A percentile compares a stretch with the other conserved stretches of the same genome.
Evolutionary conservation across 2,797 vertebrate species (phyloP).

Genomic region (Typhlichthys eigenmanni): DNA sequence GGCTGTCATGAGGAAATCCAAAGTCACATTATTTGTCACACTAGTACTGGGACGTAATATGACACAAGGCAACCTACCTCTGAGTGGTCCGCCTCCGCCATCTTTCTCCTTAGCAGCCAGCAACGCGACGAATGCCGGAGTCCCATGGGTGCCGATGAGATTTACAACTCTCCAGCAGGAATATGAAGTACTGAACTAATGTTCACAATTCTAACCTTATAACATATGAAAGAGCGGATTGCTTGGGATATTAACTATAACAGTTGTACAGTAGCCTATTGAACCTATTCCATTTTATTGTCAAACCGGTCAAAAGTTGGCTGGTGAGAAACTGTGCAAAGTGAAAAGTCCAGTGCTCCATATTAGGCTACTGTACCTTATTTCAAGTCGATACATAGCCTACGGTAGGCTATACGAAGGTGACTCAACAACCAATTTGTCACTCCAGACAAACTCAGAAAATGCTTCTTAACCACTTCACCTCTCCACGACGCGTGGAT

Average conservation of each 20-base stretch:
- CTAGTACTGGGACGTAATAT: conserved; percentile 31
- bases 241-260: background rate
- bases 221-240: too few relatives aligned
- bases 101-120: conserved; percentile 97
- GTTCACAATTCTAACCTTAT: background rate
- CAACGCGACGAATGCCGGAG: conserved; percentile 98
- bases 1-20: background rate
- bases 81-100: conserved; percentile 94
- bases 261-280: conserved; percentile 1
- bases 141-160: conserved; percentile 92
- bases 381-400: too few relatives aligned
- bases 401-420: too few relatives aligned
- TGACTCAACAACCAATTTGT: too few relatives aligned
- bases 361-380: conserved; percentile 1
- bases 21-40: conserved; percentile 10
- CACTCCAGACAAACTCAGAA: background rate
- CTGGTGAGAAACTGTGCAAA: conserved; percentile 2
- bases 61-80: conserved; percentile 85
- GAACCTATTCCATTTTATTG: conserved; percentile 12
- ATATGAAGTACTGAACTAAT: background rate
- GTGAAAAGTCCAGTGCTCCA: conserved; percentile 45
- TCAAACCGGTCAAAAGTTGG: conserved; percentile 44
- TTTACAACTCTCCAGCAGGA: conserved; percentile 56
- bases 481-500: conserved; percentile 4
- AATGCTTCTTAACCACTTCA: conserved; percentile 2